These are phyloP conservation scores for Hoplostethus atlanticus DNA, from an alignment of 2,797 vertebrate genomes.

Conservation along the genomic window DNA sequence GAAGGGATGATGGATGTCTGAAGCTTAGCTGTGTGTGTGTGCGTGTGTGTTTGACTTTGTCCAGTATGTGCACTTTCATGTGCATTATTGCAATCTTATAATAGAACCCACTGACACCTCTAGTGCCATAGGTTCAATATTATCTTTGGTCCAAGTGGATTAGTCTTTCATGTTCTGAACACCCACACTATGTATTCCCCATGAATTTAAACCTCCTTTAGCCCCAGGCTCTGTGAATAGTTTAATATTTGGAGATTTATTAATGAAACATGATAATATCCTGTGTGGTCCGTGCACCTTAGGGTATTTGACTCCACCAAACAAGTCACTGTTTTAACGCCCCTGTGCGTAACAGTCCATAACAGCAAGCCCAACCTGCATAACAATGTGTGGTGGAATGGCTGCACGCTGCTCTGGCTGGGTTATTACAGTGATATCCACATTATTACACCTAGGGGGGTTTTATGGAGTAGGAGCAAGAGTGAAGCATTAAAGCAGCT, in stretches of 20 bases:
- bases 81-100: background rate
- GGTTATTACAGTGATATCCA: constrained; percentile 53
- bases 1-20: constrained; percentile 64
- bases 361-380: constrained; percentile 20
- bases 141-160: constrained; percentile 36
- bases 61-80: background rate
- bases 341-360: background rate
- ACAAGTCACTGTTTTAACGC: constrained; percentile 42
- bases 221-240: constrained; percentile 50
- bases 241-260: constrained; percentile 59
- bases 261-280: constrained; percentile 66
- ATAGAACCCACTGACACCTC: background rate
- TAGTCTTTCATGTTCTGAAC: constrained; percentile 50
- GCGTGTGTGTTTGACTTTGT: constrained; percentile 8
- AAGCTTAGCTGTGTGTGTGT: constrained; percentile 20
- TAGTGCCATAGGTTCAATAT: no score
- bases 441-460: constrained; percentile 53
- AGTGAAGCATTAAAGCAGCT: constrained; percentile 29
- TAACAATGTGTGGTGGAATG: background rate
- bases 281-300: constrained; percentile 64
- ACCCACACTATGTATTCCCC: constrained; percentile 6
- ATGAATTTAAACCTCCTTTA: constrained; percentile 30
- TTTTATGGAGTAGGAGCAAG: constrained; percentile 12
- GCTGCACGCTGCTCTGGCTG: constrained; percentile 23
- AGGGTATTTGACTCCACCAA: constrained; percentile 43